Conservation (phyloP, 2,888 invertebrate species). For the Dichetophora obliterata region DNA sequence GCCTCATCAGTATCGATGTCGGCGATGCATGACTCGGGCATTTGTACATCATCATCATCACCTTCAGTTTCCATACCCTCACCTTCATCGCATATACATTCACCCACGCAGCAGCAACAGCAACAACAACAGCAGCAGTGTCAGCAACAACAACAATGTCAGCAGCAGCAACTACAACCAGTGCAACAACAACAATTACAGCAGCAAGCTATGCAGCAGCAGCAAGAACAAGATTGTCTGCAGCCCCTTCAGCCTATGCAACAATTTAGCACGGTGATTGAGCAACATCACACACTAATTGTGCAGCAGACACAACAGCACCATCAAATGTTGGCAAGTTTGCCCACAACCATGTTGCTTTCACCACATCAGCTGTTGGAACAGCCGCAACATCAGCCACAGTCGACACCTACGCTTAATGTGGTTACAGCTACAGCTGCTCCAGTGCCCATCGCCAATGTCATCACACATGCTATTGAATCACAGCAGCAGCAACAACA, state of each 20-base stretch:
- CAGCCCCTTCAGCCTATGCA: constrained; percentile 50
- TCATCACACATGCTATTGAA: constrained; percentile 31
- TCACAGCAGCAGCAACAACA: constrained; percentile 40
- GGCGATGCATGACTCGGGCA: constrained; percentile 66
- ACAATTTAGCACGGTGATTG: constrained; percentile 40
- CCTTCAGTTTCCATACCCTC: constrained; percentile 68
- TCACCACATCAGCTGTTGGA: constrained; percentile 54
- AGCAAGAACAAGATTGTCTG: constrained; percentile 47
- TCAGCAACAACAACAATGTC: constrained; percentile 39
- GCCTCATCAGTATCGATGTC: constrained; percentile 53
- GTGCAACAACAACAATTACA: constrained; percentile 38
- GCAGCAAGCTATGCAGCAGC: constrained; percentile 50
- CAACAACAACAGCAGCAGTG: constrained; percentile 46
- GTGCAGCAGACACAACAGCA: constrained; percentile 42
- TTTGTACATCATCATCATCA: constrained; percentile 68
- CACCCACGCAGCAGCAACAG: constrained; percentile 60
- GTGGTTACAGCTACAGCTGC: constrained; percentile 11
- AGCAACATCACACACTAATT: constrained; percentile 33
- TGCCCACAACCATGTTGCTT: constrained; percentile 58
- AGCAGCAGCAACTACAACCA: constrained; percentile 45
- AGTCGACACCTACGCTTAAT: constrained; percentile 10
- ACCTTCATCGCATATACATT: constrained; percentile 64
- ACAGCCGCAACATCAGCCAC: constrained; percentile 38
- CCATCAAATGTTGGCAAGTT: constrained; percentile 55
- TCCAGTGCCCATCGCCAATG: constrained; percentile 38